Evolutionary conservation across 2,797 vertebrate species (phyloP).

Genomic region (Takifugu ocellatus): DNA sequence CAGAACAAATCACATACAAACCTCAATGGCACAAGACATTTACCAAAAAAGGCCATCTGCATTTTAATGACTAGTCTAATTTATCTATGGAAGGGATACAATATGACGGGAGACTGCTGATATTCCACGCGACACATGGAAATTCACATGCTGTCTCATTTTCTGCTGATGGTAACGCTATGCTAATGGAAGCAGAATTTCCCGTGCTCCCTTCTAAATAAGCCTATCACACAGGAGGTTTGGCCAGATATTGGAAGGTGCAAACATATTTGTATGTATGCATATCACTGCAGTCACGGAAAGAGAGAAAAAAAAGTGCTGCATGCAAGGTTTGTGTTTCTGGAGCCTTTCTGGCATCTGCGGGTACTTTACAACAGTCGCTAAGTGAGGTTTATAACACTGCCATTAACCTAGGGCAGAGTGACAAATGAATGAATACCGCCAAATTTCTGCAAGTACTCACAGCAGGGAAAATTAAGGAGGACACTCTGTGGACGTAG

Average conservation of each 20-base stretch:
- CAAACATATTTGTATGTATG: constrained; percentile 32
- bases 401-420: no score
- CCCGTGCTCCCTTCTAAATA: constrained; percentile 53
- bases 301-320: constrained; percentile 9
- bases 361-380: no score
- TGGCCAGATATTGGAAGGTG: constrained; percentile 18
- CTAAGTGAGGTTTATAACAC: no score
- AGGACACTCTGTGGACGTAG: background rate
- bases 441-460: no score
- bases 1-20: constrained; percentile 46
- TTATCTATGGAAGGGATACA: constrained; percentile 45
- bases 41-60: constrained; percentile 53
- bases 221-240: constrained; percentile 44
- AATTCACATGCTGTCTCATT: constrained; percentile 45
- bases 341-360: background rate
- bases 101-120: constrained; percentile 45
- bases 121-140: constrained; percentile 43
- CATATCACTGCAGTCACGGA: constrained; percentile 20
- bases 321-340: constrained; percentile 22
- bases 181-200: constrained; percentile 61
- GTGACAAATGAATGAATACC: no score
- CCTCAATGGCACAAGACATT: constrained; percentile 41
- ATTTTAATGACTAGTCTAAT: constrained; percentile 66
- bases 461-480: no score
- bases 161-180: constrained; percentile 66